These are phyloP conservation scores for Drosophila pandora DNA, from an alignment of 1,140 invertebrate genomes.

Conservation along the genomic window DNA sequence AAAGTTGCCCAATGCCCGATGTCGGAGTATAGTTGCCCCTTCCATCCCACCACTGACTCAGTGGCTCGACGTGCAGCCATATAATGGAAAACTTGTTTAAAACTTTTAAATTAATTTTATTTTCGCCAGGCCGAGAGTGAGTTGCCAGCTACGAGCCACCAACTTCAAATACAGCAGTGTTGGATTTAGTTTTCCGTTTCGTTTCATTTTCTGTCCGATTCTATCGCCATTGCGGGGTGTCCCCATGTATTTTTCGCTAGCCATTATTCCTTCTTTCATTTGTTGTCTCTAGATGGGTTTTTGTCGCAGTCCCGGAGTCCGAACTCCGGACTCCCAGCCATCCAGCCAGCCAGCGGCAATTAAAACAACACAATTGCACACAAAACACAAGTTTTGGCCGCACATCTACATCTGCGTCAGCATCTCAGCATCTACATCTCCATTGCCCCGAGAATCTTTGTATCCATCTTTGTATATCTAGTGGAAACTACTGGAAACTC, in stretches of 20 bases:
- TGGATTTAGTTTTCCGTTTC: slow-evolving; percentile 40
- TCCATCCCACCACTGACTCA: neutral
- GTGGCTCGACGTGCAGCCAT: slow-evolving; percentile 38
- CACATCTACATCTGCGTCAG: slow-evolving; percentile 33
- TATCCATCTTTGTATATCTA: neutral
- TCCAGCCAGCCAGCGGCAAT: slow-evolving; percentile 52
- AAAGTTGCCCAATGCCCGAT: slow-evolving; percentile 49
- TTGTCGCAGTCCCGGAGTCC: slow-evolving; percentile 15
- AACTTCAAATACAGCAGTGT: slow-evolving; percentile 39
- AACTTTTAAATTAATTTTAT: slow-evolving; percentile 81
- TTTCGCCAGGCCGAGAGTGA: slow-evolving; percentile 48
- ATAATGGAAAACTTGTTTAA: slow-evolving; percentile 80
- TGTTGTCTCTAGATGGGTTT: slow-evolving; percentile 20
- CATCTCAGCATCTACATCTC: slow-evolving; percentile 22
- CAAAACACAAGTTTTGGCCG: slow-evolving; percentile 54
- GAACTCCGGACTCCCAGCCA: too few relatives aligned
- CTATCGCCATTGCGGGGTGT: slow-evolving; percentile 2
- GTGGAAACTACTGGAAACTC: slow-evolving; percentile 3
- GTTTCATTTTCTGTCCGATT: slow-evolving; percentile 26
- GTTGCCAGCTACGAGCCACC: neutral
- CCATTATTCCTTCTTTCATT: slow-evolving; percentile 40
- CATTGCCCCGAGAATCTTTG: slow-evolving; percentile 3
- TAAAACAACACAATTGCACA: slow-evolving; percentile 77
- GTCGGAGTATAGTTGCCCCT: slow-evolving; percentile 3
- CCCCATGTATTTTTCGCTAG: slow-evolving; percentile 10